phyloP scores from a whole-genome alignment of 1,140 invertebrate genomes.

The Drosophila sulfurigaster region DNA sequence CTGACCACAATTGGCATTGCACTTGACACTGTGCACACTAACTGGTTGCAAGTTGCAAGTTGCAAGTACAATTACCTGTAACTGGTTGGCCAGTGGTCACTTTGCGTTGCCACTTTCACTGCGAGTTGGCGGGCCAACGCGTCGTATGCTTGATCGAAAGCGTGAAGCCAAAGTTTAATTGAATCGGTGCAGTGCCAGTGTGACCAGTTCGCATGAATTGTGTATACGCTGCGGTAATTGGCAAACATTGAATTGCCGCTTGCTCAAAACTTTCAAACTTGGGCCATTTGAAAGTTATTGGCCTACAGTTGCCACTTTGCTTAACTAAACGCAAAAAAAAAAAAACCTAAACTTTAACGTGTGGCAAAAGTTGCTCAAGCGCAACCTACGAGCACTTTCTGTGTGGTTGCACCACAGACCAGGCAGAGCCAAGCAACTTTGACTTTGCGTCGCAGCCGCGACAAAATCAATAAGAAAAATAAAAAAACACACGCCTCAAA shows the following conservation, averaged over 20 bases:
- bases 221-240: conserved; percentile 52
- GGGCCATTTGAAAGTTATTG: conserved; percentile 79
- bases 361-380: conserved; percentile 47
- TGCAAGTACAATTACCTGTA: conserved; percentile 48
- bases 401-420: conserved; percentile 21
- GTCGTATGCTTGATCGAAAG: conserved; percentile 69
- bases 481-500: conserved; percentile 25
- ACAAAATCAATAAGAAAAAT: conserved; percentile 73
- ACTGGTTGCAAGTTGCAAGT: conserved; percentile 32
- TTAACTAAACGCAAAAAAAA: conserved; percentile 38
- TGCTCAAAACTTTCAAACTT: conserved; percentile 73
- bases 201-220: neutral
- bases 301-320: conserved; percentile 54
- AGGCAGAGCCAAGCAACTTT: neutral
- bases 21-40: conserved; percentile 62
- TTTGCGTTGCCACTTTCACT: conserved; percentile 59
- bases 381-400: conserved; percentile 15
- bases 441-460: conserved; percentile 34
- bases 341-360: conserved; percentile 42
- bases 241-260: conserved; percentile 66
- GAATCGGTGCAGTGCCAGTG: conserved; percentile 42
- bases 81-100: conserved; percentile 38
- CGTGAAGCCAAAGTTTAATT: conserved; percentile 80
- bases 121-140: conserved; percentile 29
- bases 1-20: conserved; percentile 53